A percentile compares a stretch with the other conserved stretches of the same genome.
phyloP scores from a whole-genome alignment of 2,888 invertebrate genomes.

The Lochmaea crataegi region DNA sequence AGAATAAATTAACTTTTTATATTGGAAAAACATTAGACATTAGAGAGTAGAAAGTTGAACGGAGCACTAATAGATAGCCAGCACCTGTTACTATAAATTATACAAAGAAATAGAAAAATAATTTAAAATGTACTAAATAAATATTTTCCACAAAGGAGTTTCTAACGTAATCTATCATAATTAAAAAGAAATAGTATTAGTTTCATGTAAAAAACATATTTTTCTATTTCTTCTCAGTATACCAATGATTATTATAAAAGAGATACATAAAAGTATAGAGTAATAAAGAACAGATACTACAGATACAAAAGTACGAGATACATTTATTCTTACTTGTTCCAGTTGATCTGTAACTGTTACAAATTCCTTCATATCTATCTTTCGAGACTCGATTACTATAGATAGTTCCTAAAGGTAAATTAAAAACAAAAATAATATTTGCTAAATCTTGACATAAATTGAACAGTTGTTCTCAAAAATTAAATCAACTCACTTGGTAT shows the following conservation, averaged over 20 bases:
- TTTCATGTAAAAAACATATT: not conserved
- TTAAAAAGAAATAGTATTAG: not conserved
- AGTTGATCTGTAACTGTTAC: conserved; percentile 81
- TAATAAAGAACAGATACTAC: conserved; percentile 31
- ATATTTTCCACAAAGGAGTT: no score
- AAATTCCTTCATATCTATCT: conserved; percentile 79
- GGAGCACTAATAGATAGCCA: conserved; percentile 31
- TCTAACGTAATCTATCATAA: not conserved
- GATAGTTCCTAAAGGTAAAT: conserved; percentile 74
- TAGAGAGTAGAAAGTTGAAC: conserved; percentile 7
- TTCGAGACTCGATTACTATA: conserved; percentile 79
- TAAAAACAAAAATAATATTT: conserved; percentile 18
- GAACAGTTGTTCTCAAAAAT: not conserved
- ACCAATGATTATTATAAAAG: conserved; percentile 9
- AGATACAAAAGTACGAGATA: conserved; percentile 27
- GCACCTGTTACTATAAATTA: conserved; percentile 39
- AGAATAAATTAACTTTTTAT: not conserved
- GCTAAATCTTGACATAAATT: not conserved
- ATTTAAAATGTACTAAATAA: not conserved
- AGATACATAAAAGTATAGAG: conserved; percentile 33
- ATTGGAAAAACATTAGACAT: conserved; percentile 7
- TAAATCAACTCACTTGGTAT: conserved; percentile 78
- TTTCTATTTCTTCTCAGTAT: conserved; percentile 21
- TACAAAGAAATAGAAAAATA: conserved; percentile 17
- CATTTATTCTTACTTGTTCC: conserved; percentile 80